Conservation (phyloP, 2,888 invertebrate genomes). For the Pristionchus entomophagus region DNA sequence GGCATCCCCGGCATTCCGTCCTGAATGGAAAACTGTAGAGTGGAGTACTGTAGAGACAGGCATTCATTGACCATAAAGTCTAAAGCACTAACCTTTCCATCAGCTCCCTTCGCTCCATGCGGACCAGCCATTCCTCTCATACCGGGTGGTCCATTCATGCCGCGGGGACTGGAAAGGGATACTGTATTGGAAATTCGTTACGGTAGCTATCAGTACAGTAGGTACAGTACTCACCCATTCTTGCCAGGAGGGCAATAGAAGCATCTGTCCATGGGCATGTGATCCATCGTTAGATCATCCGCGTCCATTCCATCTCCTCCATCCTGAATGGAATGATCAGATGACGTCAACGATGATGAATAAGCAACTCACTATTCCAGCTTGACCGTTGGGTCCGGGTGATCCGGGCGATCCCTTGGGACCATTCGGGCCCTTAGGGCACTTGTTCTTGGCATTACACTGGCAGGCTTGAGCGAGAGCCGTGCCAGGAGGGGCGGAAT, state of each 20-base stretch:
- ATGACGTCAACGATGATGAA: background rate
- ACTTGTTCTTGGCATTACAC: constrained; percentile 42
- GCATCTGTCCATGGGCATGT: background rate
- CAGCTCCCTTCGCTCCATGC: constrained; percentile 53
- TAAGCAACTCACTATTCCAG: background rate
- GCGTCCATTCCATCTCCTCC: constrained; percentile 39
- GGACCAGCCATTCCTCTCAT: constrained; percentile 67
- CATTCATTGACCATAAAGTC: no score
- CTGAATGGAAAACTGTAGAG: background rate
- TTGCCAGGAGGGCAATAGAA: constrained; percentile 46
- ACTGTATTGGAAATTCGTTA: no score
- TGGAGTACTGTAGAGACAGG: no score
- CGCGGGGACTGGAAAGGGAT: constrained; percentile 1
- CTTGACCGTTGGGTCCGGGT: constrained; percentile 20
- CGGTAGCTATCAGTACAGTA: no score
- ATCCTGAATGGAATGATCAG: background rate
- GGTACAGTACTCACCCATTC: no score
- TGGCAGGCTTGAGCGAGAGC: constrained; percentile 20
- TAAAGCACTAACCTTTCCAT: constrained; percentile 47
- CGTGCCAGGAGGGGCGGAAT: constrained; percentile 26
- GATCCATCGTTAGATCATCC: constrained; percentile 6
- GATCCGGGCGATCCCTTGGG: constrained; percentile 25
- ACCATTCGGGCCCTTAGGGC: constrained; percentile 29
- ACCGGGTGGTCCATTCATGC: constrained; percentile 60
- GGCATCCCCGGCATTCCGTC: constrained; percentile 32